Conservation (phyloP, 2,113 vertebrate genomes). For the Gallinago jamesoni region DNA sequence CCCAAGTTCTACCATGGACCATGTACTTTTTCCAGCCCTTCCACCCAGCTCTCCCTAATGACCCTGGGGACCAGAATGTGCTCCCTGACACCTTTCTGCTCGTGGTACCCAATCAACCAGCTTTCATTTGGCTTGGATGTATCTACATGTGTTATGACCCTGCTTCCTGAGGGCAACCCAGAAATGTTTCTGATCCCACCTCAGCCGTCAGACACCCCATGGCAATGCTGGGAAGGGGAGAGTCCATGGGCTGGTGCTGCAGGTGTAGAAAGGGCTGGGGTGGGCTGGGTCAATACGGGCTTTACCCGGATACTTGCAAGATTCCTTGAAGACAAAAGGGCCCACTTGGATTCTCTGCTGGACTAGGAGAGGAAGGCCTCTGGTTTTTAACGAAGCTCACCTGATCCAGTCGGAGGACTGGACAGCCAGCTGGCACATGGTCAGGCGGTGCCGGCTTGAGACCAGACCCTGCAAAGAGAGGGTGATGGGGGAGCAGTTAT, state of each 20-base stretch:
- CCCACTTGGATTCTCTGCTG: neutral
- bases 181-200: neutral
- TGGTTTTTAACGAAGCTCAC: conserved; percentile 63
- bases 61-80: neutral
- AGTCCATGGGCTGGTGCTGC: neutral
- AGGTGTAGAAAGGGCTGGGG: neutral
- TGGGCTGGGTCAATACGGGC: neutral
- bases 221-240: neutral
- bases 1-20: neutral
- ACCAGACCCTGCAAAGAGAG: conserved; percentile 85
- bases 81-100: neutral
- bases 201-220: fast-evolving
- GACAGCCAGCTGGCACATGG: conserved; percentile 97
- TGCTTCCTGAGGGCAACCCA: neutral
- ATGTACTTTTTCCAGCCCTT: neutral
- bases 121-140: neutral
- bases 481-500: neutral
- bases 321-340: neutral
- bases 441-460: conserved; percentile 92
- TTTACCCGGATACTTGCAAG: neutral
- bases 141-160: fast-evolving
- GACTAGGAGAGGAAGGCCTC: neutral
- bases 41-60: neutral
- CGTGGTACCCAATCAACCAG: neutral
- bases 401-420: conserved; percentile 98